Percentiles rank a stretch among this genome's conserved stretches.
phyloP scores from a whole-genome alignment of 2,113 vertebrate species.

The Leucoraja erinaceus region DNA sequence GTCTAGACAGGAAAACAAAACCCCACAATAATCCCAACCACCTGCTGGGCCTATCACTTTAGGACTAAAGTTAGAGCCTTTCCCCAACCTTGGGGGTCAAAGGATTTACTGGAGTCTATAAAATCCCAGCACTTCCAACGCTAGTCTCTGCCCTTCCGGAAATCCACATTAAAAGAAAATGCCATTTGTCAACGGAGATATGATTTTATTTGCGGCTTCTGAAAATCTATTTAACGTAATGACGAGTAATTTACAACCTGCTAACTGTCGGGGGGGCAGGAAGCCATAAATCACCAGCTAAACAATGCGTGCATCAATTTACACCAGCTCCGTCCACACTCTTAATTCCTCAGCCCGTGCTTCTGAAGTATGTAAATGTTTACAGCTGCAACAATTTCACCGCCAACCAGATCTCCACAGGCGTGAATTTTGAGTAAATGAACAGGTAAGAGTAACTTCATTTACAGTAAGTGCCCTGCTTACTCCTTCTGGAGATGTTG shows the following conservation, averaged over 20 bases:
- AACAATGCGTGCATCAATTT: background rate
- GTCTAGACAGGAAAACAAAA: conserved; percentile 59
- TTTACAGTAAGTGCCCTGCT: background rate
- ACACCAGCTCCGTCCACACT: too few relatives aligned
- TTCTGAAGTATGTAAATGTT: background rate
- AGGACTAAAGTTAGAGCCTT: conserved; percentile 5
- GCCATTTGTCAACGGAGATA: background rate
- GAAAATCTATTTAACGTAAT: background rate
- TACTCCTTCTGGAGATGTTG: background rate
- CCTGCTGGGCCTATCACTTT: conserved; percentile 21
- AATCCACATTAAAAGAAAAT: background rate
- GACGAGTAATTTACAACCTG: background rate
- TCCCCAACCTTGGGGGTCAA: background rate
- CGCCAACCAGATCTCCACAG: background rate
- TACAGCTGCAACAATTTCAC: background rate
- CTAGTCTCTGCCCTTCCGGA: background rate
- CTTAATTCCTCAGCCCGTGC: too few relatives aligned
- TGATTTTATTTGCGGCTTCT: background rate
- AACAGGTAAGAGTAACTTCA: background rate
- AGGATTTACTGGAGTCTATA: conserved; percentile 2
- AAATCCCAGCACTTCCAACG: conserved; percentile 24
- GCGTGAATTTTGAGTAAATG: background rate
- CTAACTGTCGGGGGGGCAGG: background rate
- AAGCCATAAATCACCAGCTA: background rate
- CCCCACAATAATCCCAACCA: background rate